A percentile compares a stretch with the other conserved stretches of the same genome.
Conservation (phyloP, 92 coral and sea anemone species). For the Blastomussa wellsi region DNA sequence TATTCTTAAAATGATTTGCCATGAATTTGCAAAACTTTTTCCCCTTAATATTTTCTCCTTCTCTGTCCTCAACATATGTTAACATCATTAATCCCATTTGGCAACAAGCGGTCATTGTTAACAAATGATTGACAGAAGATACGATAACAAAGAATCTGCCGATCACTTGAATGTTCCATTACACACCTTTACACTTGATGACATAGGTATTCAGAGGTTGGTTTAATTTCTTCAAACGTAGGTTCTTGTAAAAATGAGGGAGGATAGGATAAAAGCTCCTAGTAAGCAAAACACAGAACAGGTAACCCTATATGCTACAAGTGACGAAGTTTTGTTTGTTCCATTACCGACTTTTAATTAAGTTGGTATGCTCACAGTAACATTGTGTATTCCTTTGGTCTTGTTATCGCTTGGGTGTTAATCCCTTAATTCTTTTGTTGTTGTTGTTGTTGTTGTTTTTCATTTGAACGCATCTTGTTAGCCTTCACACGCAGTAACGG, state of each 20-base stretch:
- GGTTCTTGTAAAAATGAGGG: neutral
- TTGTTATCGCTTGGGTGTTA: no score
- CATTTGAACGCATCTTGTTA: no score
- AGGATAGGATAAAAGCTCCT: no score
- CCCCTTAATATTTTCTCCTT: neutral
- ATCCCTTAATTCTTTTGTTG: no score
- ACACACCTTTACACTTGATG: neutral
- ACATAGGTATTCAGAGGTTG: neutral
- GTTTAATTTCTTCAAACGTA: neutral
- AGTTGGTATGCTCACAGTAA: no score
- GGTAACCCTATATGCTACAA: no score
- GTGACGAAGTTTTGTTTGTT: no score
- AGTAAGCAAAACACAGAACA: no score
- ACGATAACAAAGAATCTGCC: neutral
- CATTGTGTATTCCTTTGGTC: no score
- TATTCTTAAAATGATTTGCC: neutral
- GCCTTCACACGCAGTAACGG: no score
- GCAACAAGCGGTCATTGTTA: neutral
- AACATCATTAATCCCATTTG: neutral
- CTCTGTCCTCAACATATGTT: neutral
- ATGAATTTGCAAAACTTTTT: neutral
- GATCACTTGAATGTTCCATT: neutral
- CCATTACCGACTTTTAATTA: no score
- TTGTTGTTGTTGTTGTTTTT: no score
- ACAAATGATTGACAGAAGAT: neutral